These are phyloP conservation scores for Eurystomus gularis DNA, from an alignment of 2,113 vertebrate genomes.

Conservation along the genomic window DNA sequence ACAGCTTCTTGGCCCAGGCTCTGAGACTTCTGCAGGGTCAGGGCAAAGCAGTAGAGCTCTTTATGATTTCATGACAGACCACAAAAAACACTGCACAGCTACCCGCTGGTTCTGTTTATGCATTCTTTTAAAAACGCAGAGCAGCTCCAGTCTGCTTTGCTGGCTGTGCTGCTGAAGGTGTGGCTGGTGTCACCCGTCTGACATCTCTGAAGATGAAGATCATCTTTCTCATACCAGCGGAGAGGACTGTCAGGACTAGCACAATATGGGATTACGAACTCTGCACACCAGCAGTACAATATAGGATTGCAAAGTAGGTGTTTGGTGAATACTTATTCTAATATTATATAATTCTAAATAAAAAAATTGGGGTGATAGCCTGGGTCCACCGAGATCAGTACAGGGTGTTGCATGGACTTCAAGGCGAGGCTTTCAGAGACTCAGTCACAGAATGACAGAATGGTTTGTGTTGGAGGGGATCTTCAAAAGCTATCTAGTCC, in stretches of 20 bases:
- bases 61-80: conserved; percentile 52
- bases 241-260: not conserved
- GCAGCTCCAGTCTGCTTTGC: not conserved
- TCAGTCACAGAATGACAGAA: not conserved
- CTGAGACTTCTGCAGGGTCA: not conserved
- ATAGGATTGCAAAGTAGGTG: rapidly evolving
- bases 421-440: not conserved
- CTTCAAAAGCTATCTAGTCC: not conserved
- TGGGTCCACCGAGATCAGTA: not conserved
- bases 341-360: not conserved
- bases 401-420: not conserved
- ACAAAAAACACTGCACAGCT: conserved; percentile 5
- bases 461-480: not conserved
- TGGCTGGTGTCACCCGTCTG: not conserved
- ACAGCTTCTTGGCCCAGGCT: conserved; percentile 51
- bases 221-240: not conserved
- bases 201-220: not conserved
- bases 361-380: not conserved
- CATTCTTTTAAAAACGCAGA: not conserved
- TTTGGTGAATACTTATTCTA: not conserved
- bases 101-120: conserved; percentile 48
- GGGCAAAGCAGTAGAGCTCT: not conserved
- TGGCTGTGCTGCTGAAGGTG: not conserved
- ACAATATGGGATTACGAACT: not conserved
- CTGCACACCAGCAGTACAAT: too few relatives aligned